Evolutionary conservation across 2,888 invertebrate species (phyloP), one percentile per base, ranked within the genome.

Genomic region (Doris montereyensis): DNA sequence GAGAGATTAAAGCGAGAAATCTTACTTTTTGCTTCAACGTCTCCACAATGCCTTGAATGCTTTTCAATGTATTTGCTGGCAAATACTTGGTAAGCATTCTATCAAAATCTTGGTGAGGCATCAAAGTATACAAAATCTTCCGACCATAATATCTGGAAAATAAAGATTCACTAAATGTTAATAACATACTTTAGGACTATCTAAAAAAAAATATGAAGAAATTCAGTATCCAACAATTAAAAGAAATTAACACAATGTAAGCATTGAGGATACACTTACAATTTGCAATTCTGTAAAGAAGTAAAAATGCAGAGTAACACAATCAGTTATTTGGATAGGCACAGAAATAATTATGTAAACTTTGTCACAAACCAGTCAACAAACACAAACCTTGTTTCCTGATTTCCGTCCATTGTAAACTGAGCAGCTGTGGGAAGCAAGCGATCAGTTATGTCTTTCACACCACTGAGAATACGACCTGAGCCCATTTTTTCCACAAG

Each of bases 401-500:
- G 94, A 89, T 95, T 95, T 26, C 96, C 96, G 90, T 98, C 98
- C 32, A 94, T 95, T 5, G 97, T 92, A 82, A 97, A 94, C 89
- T 95, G 95, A 0, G 97, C 96, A 0, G 95, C 95, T 0, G 95
- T 94, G 35, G 95, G 93, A 77, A 98, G 92, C 78, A 98, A 93
- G 86, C 95, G 94, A 87, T 96, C 95, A 70, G 96, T 94, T 57
- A 95, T 93, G 81, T 98, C 97, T 72, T 94, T 93, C 0, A 95
- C 94, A 88, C 96, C 93, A 73, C 94, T 93, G 86, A 96, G 94
- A 35, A 95, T 93, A 81, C 94, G 94, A 28, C 95, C 94, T 0
- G 95, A 93, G 3, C 97, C 96, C 84, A 95, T 92, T 79, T 94
- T 94, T 86, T 94, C 94, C 68, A 95, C 89, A 34, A 96, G 92